These are phyloP conservation scores for Hirtodrosophila trivittata DNA, from an alignment of 2,888 invertebrate species.

Conservation along the genomic window DNA sequence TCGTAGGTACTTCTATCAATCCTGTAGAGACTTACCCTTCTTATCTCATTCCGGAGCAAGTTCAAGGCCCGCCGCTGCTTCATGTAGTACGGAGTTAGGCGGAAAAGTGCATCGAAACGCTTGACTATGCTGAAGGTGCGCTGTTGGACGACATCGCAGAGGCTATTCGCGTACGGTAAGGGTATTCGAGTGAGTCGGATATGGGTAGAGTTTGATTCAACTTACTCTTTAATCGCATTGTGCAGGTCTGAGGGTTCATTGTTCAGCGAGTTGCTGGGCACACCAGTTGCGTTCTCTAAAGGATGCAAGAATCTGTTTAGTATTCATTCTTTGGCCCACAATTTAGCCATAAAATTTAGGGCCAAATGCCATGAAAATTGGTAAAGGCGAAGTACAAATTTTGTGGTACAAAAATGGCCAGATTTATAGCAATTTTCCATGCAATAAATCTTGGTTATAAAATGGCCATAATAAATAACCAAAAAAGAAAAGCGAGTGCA, in stretches of 20 bases:
- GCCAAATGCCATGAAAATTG: too few relatives aligned
- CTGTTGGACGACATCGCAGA: constrained; percentile 73
- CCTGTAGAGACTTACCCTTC: constrained; percentile 40
- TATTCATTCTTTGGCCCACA: too few relatives aligned
- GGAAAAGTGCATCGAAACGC: constrained; percentile 75
- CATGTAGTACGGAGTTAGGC: constrained; percentile 67
- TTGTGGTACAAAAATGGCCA: too few relatives aligned
- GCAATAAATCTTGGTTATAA: constrained; percentile 62
- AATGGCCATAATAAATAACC: constrained; percentile 65
- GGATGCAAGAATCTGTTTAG: constrained; percentile 12
- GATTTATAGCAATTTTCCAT: constrained; percentile 49
- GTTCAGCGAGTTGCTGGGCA: constrained; percentile 62
- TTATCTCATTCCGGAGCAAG: constrained; percentile 62
- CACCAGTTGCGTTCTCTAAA: constrained; percentile 75
- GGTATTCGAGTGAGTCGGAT: too few relatives aligned
- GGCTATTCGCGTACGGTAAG: too few relatives aligned
- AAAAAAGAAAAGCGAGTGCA: constrained; percentile 48
- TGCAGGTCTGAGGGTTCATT: constrained; percentile 70
- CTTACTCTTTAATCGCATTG: constrained; percentile 72
- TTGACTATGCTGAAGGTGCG: constrained; percentile 78
- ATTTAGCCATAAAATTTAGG: too few relatives aligned
- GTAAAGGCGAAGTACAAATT: too few relatives aligned
- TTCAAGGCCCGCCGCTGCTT: constrained; percentile 81
- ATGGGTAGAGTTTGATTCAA: not conserved
- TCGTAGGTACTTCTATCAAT: not conserved